These are phyloP conservation scores for Drosophila lowei DNA, from an alignment of 1,140 invertebrate genomes.

Conservation along the genomic window DNA sequence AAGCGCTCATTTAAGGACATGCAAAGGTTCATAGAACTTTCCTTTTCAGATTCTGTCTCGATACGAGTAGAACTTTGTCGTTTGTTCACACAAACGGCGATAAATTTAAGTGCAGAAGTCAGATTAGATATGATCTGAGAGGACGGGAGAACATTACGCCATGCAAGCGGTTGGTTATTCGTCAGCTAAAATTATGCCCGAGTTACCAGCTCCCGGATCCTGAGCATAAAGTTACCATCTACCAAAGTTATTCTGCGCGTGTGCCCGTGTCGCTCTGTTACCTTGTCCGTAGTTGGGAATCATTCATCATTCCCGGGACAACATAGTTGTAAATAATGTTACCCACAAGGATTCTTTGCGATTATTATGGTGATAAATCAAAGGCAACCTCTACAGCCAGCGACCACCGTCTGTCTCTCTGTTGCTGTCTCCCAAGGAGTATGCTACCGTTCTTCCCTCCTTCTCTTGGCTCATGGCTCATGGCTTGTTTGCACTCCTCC, in stretches of 20 bases:
- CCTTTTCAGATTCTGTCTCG: too few species aligned
- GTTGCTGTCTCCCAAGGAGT: not conserved
- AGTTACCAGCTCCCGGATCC: too few species aligned
- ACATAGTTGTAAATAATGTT: conserved; percentile 80
- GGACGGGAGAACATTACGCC: too few species aligned
- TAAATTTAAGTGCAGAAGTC: too few species aligned
- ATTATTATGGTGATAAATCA: conserved; percentile 81
- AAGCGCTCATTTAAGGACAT: too few species aligned
- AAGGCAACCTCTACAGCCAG: conserved; percentile 35
- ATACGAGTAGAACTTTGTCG: too few species aligned
- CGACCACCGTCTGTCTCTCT: not conserved
- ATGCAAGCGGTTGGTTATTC: too few species aligned
- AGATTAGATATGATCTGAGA: too few species aligned
- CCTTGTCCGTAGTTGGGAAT: conserved; percentile 48
- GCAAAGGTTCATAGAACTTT: too few species aligned
- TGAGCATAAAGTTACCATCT: conserved; percentile 1
- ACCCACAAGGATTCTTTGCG: conserved; percentile 70
- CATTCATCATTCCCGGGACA: conserved; percentile 70
- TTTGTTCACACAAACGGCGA: too few species aligned
- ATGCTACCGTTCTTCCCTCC: not conserved
- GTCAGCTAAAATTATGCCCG: too few species aligned
- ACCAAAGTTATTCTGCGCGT: not conserved
- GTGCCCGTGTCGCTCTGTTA: conserved; percentile 22
- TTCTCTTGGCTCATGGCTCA: not conserved
- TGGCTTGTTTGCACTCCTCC: too few species aligned